phyloP scores from a whole-genome alignment of 92 coral and sea anemone genomes.

The Metridium senile region DNA sequence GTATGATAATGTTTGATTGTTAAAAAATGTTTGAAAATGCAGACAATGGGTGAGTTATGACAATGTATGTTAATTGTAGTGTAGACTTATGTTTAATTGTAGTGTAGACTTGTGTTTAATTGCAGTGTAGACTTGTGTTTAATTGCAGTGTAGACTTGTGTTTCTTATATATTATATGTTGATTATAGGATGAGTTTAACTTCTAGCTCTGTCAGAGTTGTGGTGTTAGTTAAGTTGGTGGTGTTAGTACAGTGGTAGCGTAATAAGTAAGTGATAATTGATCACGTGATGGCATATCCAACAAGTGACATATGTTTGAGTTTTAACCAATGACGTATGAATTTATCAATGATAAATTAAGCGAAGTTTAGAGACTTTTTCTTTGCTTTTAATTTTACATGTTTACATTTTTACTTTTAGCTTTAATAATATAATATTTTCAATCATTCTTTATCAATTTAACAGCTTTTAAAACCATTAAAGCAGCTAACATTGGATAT shows the following conservation, averaged over 20 bases:
- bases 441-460: too few relatives aligned
- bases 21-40: neutral
- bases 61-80: neutral
- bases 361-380: neutral
- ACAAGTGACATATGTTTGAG: neutral
- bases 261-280: neutral
- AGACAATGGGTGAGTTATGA: neutral
- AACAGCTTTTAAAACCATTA: too few relatives aligned
- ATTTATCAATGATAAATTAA: neutral
- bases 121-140: too few relatives aligned
- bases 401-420: neutral
- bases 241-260: neutral
- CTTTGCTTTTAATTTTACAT: neutral
- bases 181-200: constrained; percentile 9
- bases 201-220: neutral
- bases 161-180: neutral
- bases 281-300: neutral
- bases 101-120: too few relatives aligned
- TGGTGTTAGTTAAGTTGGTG: neutral
- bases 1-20: neutral
- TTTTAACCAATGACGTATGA: neutral
- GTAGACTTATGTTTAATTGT: too few relatives aligned
- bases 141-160: too few relatives aligned
- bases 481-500: too few relatives aligned
- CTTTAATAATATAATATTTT: too few relatives aligned